A percentile compares a stretch with the other conserved stretches of the same genome.
Conservation (phyloP, 1,140 invertebrate genomes). For the Nasonia giraulti region DNA sequence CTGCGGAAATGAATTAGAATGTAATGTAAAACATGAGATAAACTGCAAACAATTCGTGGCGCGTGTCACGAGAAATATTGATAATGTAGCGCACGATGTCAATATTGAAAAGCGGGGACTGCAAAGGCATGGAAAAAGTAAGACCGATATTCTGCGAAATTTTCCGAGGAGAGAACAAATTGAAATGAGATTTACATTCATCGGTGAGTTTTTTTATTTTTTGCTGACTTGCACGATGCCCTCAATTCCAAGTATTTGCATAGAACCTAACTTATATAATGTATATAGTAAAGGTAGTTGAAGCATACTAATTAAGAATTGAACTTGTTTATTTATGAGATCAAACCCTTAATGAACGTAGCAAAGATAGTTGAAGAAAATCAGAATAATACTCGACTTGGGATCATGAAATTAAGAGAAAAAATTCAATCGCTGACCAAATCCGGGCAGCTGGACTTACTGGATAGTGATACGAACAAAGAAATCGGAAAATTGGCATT, state of each 20-base stretch:
- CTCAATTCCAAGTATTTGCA: not conserved
- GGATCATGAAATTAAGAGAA: conserved; percentile 57
- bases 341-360: conserved; percentile 43
- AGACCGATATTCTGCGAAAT: not conserved
- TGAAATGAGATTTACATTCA: conserved; percentile 64
- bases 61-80: conserved; percentile 46
- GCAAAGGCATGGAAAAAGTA: not conserved
- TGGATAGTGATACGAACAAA: conserved; percentile 60
- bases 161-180: conserved; percentile 57
- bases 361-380: conserved; percentile 63
- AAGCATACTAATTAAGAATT: conserved; percentile 26
- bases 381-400: conserved; percentile 56
- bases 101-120: conserved; percentile 21
- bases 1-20: conserved; percentile 63
- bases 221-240: not conserved
- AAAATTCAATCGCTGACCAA: conserved; percentile 56
- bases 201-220: conserved; percentile 55
- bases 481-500: conserved; percentile 61
- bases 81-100: not conserved
- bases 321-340: conserved; percentile 26
- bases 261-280: not conserved
- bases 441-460: conserved; percentile 58
- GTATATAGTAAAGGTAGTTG: conserved; percentile 30
- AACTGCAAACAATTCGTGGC: conserved; percentile 61
- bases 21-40: conserved; percentile 59